A percentile compares a stretch with the other conserved stretches of the same genome.
Evolutionary conservation across 2,113 vertebrate species (phyloP).

Genomic region (Poecile atricapillus): DNA sequence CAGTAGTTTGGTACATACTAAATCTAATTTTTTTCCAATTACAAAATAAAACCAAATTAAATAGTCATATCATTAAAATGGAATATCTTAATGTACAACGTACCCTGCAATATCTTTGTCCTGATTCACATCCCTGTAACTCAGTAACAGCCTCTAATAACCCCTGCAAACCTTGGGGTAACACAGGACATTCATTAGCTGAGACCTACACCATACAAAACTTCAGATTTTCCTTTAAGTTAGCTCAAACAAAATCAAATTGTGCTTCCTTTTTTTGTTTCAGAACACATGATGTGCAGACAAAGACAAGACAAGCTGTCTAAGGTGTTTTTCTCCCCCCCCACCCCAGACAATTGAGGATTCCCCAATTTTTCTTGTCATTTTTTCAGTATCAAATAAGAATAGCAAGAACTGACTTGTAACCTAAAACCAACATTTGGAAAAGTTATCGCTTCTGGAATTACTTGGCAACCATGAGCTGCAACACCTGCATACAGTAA

Average conservation of each 20-base stretch:
- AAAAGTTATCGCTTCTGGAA: not conserved
- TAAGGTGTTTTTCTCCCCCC: not conserved
- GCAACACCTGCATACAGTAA: not conserved
- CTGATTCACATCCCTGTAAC: not conserved
- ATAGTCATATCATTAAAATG: not conserved
- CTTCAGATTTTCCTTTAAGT: not conserved
- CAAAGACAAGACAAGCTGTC: not conserved
- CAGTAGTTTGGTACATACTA: not conserved
- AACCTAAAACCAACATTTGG: not conserved
- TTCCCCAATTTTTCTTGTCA: not conserved
- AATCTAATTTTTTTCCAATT: not conserved
- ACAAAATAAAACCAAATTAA: not conserved
- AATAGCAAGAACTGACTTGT: not conserved
- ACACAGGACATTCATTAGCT: not conserved
- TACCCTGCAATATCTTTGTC: not conserved
- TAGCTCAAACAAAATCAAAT: not conserved
- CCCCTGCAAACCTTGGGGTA: not conserved
- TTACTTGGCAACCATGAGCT: not conserved
- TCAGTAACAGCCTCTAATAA: not conserved
- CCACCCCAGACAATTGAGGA: rapidly evolving
- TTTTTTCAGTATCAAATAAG: not conserved
- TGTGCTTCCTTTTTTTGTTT: not conserved
- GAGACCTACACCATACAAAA: not conserved
- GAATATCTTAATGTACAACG: not conserved
- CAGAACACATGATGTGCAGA: not conserved